Evolutionary conservation across 2,888 invertebrate genomes (phyloP).

Genomic region (Aphrophora alni): DNA sequence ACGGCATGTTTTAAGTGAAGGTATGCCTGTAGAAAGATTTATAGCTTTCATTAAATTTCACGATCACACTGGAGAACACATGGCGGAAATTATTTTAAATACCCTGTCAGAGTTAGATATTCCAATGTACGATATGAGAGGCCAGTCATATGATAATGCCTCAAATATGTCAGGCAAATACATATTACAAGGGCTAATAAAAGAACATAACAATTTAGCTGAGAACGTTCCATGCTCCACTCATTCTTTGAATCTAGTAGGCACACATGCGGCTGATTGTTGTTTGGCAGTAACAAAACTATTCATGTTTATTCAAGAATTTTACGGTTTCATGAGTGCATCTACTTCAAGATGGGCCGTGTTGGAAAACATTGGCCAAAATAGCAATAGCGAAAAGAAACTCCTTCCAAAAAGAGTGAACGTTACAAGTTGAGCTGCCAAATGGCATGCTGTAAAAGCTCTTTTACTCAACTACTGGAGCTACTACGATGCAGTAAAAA

Average conservation of each 20-base stretch:
- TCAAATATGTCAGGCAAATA: too few relatives aligned
- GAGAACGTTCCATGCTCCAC: constrained; percentile 20
- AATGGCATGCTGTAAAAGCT: constrained; percentile 21
- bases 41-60: neutral
- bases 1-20: constrained; percentile 30
- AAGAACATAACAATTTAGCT: too few relatives aligned
- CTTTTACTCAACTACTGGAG: constrained; percentile 22
- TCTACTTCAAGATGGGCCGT: constrained; percentile 23
- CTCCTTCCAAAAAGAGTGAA: too few relatives aligned
- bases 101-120: constrained; percentile 27
- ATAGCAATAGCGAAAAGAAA: neutral
- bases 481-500: constrained; percentile 10
- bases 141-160: too few relatives aligned
- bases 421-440: constrained; percentile 20
- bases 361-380: neutral
- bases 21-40: constrained; percentile 36
- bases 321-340: constrained; percentile 16
- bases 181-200: constrained; percentile 12
- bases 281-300: constrained; percentile 16
- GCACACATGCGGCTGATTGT: constrained; percentile 13
- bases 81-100: constrained; percentile 29
- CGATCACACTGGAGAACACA: constrained; percentile 31
- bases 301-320: too few relatives aligned
- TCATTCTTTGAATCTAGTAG: constrained; percentile 19
- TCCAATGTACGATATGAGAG: too few relatives aligned